phyloP scores from a whole-genome alignment of 2,113 vertebrate species.

The Mesocricetus auratus region DNA sequence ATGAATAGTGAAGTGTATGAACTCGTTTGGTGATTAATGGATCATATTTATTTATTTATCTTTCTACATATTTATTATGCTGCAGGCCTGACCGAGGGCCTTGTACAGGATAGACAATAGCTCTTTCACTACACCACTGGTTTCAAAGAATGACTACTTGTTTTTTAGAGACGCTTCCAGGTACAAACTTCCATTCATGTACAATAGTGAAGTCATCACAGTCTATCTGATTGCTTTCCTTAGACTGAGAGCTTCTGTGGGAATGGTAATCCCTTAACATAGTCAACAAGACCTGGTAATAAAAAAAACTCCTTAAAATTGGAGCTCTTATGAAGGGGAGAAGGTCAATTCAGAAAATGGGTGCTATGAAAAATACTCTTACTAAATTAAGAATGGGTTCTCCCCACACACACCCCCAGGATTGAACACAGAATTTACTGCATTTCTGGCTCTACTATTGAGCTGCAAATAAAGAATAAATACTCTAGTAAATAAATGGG shows the following conservation, averaged over 20 bases:
- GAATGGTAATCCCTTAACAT: not conserved
- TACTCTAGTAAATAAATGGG: not conserved
- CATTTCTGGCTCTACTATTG: no score
- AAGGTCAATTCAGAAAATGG: not conserved
- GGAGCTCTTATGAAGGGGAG: not conserved
- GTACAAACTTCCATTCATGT: not conserved
- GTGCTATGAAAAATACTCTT: not conserved
- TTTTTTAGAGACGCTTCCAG: conserved; percentile 47
- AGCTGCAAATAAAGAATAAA: not conserved
- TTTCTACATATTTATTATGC: not conserved
- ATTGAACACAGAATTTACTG: not conserved
- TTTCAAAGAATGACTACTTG: conserved; percentile 6
- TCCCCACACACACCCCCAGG: no score
- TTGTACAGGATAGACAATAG: not conserved
- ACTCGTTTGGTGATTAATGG: not conserved
- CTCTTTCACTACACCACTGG: not conserved
- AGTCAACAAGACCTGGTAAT: not conserved
- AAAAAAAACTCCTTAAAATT: not conserved
- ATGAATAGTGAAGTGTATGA: not conserved
- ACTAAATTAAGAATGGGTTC: conserved; percentile 1
- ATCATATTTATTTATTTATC: conserved; percentile 21
- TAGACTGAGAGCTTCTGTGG: not conserved
- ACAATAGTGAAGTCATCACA: not conserved
- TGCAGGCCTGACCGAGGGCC: not conserved
- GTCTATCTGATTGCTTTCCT: not conserved